Percentiles rank a stretch among this genome's conserved stretches.
Evolutionary conservation across 2,113 vertebrate species (phyloP).

Genomic region (Egretta garzetta): DNA sequence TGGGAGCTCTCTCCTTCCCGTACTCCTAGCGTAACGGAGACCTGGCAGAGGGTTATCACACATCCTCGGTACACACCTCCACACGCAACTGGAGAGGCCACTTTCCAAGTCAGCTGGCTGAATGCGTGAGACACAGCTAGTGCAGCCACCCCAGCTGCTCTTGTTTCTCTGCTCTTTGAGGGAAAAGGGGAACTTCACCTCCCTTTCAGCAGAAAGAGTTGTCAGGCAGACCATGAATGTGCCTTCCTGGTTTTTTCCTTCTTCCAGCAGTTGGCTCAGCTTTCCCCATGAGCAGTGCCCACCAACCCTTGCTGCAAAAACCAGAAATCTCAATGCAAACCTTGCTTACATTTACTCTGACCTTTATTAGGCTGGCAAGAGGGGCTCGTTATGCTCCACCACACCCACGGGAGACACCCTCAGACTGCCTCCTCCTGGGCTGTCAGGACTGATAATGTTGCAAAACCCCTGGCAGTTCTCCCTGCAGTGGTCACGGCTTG

Average conservation of each 20-base stretch:
- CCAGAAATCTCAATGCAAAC: neutral
- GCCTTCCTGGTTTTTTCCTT: neutral
- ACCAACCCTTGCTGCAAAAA: neutral
- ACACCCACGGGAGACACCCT: neutral
- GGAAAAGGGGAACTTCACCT: neutral
- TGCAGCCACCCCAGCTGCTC: neutral
- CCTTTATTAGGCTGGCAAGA: neutral
- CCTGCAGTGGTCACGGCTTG: rapidly evolving
- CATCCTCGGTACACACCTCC: neutral
- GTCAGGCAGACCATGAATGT: neutral
- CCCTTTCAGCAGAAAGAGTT: neutral
- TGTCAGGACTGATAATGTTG: rapidly evolving
- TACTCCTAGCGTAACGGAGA: rapidly evolving
- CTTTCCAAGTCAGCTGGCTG: neutral
- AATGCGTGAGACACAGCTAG: neutral
- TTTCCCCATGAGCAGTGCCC: neutral
- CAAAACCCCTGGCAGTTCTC: rapidly evolving
- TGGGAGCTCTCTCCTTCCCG: neutral
- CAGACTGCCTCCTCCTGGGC: neutral
- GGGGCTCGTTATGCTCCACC: neutral
- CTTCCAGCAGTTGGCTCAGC: neutral
- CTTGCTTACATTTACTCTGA: neutral
- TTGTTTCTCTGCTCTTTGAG: neutral
- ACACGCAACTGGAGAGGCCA: neutral
- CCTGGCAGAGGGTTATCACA: neutral